Evolutionary conservation across 2,113 vertebrate species (phyloP).

Genomic region (Ascaphus truei): DNA sequence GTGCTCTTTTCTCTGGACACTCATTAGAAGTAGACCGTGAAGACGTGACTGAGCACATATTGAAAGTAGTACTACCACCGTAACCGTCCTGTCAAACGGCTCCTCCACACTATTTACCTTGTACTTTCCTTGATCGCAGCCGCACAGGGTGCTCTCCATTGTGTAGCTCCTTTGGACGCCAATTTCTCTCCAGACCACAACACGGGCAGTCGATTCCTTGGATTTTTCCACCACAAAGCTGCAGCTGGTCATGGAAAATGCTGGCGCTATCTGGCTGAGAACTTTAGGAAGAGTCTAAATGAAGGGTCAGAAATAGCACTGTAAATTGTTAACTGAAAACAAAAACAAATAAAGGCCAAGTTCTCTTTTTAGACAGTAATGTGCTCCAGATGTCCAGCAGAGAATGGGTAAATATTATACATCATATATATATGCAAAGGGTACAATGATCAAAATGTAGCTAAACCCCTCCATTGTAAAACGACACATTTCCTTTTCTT

Average conservation of each 20-base stretch:
- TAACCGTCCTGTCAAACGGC: too few relatives aligned
- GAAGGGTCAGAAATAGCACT: not conserved
- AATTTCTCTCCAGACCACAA: constrained; percentile 96
- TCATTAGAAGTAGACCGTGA: too few relatives aligned
- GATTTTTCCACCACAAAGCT: constrained; percentile 98
- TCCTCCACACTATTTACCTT: constrained; percentile 84
- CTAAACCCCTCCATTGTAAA: too few relatives aligned
- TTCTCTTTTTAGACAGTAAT: too few relatives aligned
- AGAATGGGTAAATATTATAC: too few relatives aligned
- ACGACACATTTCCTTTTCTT: too few relatives aligned
- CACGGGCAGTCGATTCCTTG: constrained; percentile 92
- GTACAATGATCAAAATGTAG: too few relatives aligned
- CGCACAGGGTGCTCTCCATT: constrained; percentile 96
- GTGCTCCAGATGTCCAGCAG: too few relatives aligned
- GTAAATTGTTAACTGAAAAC: not conserved
- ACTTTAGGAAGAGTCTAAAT: constrained; percentile 86
- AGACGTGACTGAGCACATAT: too few relatives aligned
- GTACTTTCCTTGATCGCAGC: constrained; percentile 96
- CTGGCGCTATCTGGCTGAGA: constrained; percentile 88
- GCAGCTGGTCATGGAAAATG: constrained; percentile 93
- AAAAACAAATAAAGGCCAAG: too few relatives aligned
- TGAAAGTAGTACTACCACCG: too few relatives aligned
- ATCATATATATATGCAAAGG: accelerated
- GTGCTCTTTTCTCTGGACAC: too few relatives aligned
- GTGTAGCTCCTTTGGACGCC: constrained; percentile 95